Evolutionary conservation across 2,888 invertebrate species (phyloP).

Genomic region (Caradrina kadenii): DNA sequence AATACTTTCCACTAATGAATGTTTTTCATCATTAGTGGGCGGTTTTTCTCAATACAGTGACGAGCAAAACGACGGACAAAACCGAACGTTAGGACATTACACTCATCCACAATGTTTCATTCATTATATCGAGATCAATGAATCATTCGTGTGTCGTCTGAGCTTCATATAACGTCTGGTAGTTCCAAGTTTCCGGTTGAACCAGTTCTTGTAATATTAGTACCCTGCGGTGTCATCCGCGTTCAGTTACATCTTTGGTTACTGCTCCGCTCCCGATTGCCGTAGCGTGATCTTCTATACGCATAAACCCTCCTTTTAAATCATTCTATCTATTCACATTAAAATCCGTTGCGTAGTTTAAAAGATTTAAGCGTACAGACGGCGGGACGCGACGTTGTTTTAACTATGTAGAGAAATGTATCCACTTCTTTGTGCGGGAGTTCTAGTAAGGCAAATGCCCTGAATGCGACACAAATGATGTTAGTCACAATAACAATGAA

Average conservation of each 20-base stretch:
- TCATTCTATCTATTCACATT: too few relatives aligned
- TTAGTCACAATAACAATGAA: constrained; percentile 42
- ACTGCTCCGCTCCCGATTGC: too few relatives aligned
- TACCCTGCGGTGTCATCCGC: too few relatives aligned
- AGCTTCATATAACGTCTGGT: constrained; percentile 58
- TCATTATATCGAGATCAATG: constrained; percentile 74
- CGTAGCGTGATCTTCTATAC: too few relatives aligned
- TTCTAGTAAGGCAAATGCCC: constrained; percentile 15
- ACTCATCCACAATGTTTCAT: constrained; percentile 72
- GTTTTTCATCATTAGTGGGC: constrained; percentile 72
- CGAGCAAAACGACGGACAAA: constrained; percentile 63
- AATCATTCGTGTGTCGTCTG: constrained; percentile 67
- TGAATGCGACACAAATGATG: constrained; percentile 27
- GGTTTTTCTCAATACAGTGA: constrained; percentile 69
- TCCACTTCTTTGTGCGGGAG: constrained; percentile 30
- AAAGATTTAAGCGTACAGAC: too few relatives aligned
- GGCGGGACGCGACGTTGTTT: too few relatives aligned
- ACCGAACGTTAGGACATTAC: constrained; percentile 75
- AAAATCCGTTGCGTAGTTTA: too few relatives aligned
- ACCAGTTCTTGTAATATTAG: constrained; percentile 55
- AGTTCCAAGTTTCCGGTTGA: constrained; percentile 58
- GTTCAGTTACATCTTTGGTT: too few relatives aligned
- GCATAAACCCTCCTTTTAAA: too few relatives aligned
- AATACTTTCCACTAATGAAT: constrained; percentile 82
- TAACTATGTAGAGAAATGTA: constrained; percentile 6